Conservation (phyloP, 2,797 vertebrate genomes). For the Ceryle rudis region DNA sequence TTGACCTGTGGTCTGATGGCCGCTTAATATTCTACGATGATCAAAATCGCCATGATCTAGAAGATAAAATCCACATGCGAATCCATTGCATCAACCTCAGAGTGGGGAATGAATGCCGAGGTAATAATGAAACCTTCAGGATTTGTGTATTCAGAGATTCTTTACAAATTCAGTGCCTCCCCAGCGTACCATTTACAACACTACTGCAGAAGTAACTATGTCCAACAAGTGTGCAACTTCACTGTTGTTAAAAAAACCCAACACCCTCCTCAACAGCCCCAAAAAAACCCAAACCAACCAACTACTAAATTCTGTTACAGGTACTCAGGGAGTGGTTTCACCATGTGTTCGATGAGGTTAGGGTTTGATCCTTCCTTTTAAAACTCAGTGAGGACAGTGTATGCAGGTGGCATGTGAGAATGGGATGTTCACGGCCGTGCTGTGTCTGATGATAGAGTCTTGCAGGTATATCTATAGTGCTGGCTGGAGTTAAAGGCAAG, state of each 20-base stretch:
- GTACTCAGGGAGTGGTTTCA: background rate
- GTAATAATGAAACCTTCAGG: conserved; percentile 67
- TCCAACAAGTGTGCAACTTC: background rate
- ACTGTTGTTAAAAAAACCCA: background rate
- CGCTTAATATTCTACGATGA: conserved; percentile 92
- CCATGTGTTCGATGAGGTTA: background rate
- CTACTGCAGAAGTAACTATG: background rate
- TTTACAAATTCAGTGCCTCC: background rate
- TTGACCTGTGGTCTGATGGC: conserved; percentile 94
- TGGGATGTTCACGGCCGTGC: background rate
- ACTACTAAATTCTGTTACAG: background rate
- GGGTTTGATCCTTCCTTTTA: background rate
- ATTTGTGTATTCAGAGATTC: background rate
- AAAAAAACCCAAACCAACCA: background rate
- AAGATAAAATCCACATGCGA: conserved; percentile 93
- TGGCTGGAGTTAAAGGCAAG: background rate
- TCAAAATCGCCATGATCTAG: conserved; percentile 87
- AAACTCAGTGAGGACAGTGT: background rate
- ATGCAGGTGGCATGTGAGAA: background rate
- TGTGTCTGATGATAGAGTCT: background rate
- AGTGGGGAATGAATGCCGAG: conserved; percentile 87
- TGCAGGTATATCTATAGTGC: background rate
- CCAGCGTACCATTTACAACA: background rate
- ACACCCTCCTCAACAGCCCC: too few species aligned
- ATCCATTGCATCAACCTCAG: conserved; percentile 93